These are phyloP conservation scores for Falco concolor DNA, from an alignment of 2,797 vertebrate species.

Conservation along the genomic window DNA sequence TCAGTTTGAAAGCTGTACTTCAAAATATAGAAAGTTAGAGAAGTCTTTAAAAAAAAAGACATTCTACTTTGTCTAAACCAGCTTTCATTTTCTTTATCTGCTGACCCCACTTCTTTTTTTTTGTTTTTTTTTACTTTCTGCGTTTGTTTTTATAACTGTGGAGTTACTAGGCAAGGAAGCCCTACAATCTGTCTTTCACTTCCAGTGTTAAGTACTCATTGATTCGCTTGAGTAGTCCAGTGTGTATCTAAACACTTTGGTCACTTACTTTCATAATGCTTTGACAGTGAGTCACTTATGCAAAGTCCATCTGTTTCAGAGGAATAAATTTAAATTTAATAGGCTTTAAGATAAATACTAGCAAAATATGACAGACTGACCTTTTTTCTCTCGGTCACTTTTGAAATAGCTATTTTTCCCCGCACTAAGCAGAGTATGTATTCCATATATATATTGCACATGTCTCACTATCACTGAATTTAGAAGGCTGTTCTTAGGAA, in stretches of 20 bases:
- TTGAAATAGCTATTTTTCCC: background rate
- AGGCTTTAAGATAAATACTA: background rate
- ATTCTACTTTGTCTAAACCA: background rate
- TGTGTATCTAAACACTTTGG: background rate
- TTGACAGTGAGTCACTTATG: background rate
- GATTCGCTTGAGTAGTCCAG: background rate
- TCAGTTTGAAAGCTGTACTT: background rate
- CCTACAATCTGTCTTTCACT: background rate
- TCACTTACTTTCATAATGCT: background rate
- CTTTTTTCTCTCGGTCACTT: constrained; percentile 13
- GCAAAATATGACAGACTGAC: constrained; percentile 10
- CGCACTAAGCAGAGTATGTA: background rate
- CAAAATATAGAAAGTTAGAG: background rate
- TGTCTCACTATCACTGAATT: background rate
- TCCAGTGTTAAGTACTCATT: background rate
- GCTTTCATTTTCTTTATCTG: background rate
- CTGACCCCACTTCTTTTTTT: too few species aligned
- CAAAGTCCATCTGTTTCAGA: background rate
- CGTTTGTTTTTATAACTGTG: background rate
- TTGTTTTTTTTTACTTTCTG: background rate
- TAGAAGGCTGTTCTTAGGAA: background rate
- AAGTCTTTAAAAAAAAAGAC: background rate
- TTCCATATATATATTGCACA: background rate
- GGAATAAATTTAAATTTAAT: background rate
- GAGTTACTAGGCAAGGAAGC: background rate